Percentiles rank a stretch among this genome's conserved stretches.
phyloP scores from a whole-genome alignment of 1,140 invertebrate genomes.

The Cotesia chilonis region DNA sequence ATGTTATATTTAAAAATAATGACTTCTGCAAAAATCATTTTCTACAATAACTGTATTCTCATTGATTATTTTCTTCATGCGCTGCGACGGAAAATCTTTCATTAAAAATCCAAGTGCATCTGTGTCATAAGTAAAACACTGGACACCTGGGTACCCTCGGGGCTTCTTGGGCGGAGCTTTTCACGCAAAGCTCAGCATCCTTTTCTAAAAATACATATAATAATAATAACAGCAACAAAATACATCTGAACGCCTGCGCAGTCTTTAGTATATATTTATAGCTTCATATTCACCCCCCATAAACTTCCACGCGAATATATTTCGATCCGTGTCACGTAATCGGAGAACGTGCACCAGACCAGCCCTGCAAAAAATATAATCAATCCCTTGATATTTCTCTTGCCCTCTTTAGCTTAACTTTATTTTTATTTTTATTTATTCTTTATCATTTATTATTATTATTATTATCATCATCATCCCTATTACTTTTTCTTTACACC shows the following conservation, averaged over 20 bases:
- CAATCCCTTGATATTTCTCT: constrained; percentile 42
- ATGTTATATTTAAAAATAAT: no score
- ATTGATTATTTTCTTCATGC: no score
- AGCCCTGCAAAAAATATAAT: constrained; percentile 37
- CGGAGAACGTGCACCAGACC: constrained; percentile 28
- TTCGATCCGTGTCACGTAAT: constrained; percentile 49
- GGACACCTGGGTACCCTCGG: constrained; percentile 2
- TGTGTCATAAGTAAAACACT: no score
- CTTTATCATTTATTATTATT: no score
- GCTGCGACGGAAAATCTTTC: no score
- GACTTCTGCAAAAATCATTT: no score
- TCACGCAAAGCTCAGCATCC: constrained; percentile 38
- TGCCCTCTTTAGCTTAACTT: not conserved
- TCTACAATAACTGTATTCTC: no score
- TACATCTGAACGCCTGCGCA: constrained; percentile 46
- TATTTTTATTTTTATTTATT: no score
- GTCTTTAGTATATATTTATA: not conserved
- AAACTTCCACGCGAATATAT: constrained; percentile 39
- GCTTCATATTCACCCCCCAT: constrained; percentile 10
- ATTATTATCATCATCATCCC: no score
- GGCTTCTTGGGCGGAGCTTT: constrained; percentile 60
- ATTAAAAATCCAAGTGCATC: no score
- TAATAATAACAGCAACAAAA: not conserved
- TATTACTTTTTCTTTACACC: not conserved
- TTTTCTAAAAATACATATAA: no score